phyloP scores from a whole-genome alignment of 2,888 invertebrate species.

The Biston betularia region DNA sequence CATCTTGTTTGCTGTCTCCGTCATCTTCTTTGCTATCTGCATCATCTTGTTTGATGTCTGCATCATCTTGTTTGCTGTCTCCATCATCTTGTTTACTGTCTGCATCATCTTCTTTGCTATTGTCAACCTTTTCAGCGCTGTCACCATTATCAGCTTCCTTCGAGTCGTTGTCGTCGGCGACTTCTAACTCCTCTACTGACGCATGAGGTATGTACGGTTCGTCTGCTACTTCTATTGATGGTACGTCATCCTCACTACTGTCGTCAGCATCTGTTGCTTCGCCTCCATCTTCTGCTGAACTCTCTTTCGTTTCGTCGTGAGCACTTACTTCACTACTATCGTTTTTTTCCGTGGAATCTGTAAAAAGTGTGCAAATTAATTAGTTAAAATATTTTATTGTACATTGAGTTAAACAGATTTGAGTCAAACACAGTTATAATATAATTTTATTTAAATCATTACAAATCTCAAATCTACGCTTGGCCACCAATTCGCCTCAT shows the following conservation, averaged over 20 bases:
- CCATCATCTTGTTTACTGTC: constrained; percentile 45
- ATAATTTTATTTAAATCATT: too few species aligned
- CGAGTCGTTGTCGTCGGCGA: constrained; percentile 67
- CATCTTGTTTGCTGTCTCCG: constrained; percentile 58
- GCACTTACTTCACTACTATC: constrained; percentile 82
- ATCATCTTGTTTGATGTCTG: constrained; percentile 60
- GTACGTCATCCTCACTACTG: constrained; percentile 68
- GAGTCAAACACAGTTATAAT: too few species aligned
- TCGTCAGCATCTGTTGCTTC: constrained; percentile 58
- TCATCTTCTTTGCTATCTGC: constrained; percentile 66
- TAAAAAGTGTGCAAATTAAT: constrained; percentile 40
- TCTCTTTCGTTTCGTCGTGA: constrained; percentile 78
- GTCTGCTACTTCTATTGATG: constrained; percentile 79
- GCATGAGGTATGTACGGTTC: constrained; percentile 80
- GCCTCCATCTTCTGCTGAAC: constrained; percentile 73
- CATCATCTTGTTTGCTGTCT: constrained; percentile 65
- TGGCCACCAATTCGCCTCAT: too few species aligned
- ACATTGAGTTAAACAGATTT: too few species aligned
- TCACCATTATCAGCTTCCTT: constrained; percentile 71
- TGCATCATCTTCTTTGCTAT: constrained; percentile 63
- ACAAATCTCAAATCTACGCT: too few species aligned
- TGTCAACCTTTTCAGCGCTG: constrained; percentile 64
- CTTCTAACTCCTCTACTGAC: constrained; percentile 78
- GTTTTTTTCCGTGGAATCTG: constrained; percentile 82
- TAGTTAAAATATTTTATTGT: background rate